Base-by-base conservation (phyloP, 2,113 vertebrate species). In the Ochotona princeps region DNA sequence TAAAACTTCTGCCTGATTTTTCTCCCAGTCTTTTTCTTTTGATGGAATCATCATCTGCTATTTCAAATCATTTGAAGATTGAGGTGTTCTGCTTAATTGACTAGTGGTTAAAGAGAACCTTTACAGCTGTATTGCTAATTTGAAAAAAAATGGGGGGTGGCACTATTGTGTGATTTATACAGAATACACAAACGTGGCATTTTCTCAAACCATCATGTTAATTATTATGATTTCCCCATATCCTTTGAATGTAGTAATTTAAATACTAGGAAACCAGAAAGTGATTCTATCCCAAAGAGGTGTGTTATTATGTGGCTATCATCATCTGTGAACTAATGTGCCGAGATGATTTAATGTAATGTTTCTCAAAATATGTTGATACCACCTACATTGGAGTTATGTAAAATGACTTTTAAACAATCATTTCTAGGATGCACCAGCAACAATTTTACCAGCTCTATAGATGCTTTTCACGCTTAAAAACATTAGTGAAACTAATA, bases 21-120 rank as follows among this genome's bases (percentile, higher is more conserved):
- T 12, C 69, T 88, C 73, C 38, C 1, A 63, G 73, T 51, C 4
- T 57, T 75, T 82, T 79, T 76, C 26, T 93, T 35, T 25, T 47
- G 0, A 26, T 65, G 11, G 74, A 63, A 78, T 87, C 63, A 86
- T 79, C n/a, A 51, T 91, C 35, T 83, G 8, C 76, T 83, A 63
- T 89, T 95, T 87, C 61, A 84, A 87, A 95, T 47, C 17, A 63
- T 83, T 83, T 83, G 72, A 89, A 80, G 18, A 66, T 72, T 74
- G 47, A 93, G 30, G 11, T 87, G 12, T 74, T 83, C 7, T 80
- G 4, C 38, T 84, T 87, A 92, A 87, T 70, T 87, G 21, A 91
- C 20, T 79, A n/a, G 11, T 61, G n/a, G n/a, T 73, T 92, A 69
- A 93, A 79, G 80, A 89, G 60, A 95, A 74, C 63, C 84, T 87